A percentile compares a stretch with the other conserved stretches of the same genome.
phyloP scores from a whole-genome alignment of 2,888 invertebrate species.

The Ornithoptera alexandrae region DNA sequence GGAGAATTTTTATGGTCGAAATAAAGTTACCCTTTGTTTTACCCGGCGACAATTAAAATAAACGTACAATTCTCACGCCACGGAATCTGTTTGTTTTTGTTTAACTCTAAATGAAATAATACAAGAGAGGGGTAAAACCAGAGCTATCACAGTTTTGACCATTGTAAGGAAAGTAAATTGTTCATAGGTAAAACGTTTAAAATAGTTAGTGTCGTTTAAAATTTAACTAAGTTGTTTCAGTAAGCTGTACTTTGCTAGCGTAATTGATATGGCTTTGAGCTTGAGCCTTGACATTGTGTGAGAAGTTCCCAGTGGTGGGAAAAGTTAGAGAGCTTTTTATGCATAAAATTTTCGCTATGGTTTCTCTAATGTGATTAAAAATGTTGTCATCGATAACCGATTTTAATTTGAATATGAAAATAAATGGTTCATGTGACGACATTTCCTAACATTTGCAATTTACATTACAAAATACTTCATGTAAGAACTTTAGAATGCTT shows the following conservation, averaged over 20 bases:
- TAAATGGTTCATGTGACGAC: no score
- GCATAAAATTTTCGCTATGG: no score
- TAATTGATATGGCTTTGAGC: not conserved
- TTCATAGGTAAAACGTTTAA: not conserved
- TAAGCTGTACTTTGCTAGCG: no score
- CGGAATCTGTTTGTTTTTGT: slow-evolving; percentile 5
- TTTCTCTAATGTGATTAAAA: no score
- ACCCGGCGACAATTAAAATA: slow-evolving; percentile 8
- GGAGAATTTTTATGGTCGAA: slow-evolving; percentile 1
- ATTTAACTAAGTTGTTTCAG: not conserved
- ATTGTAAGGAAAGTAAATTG: not conserved
- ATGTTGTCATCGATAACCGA: no score
- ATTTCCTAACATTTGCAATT: no score
- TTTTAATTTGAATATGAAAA: no score
- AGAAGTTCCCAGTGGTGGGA: no score
- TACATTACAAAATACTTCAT: no score
- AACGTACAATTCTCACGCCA: slow-evolving; percentile 5
- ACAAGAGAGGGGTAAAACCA: not conserved
- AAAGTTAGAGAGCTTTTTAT: no score
- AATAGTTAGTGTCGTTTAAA: not conserved
- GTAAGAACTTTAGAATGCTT: no score
- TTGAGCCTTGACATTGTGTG: not conserved
- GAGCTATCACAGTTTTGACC: not conserved
- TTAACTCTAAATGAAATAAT: slow-evolving; percentile 10
- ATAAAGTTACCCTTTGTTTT: slow-evolving; percentile 12